Evolutionary conservation across 2,797 vertebrate genomes (phyloP).

Genomic region (Hoplostethus atlanticus): DNA sequence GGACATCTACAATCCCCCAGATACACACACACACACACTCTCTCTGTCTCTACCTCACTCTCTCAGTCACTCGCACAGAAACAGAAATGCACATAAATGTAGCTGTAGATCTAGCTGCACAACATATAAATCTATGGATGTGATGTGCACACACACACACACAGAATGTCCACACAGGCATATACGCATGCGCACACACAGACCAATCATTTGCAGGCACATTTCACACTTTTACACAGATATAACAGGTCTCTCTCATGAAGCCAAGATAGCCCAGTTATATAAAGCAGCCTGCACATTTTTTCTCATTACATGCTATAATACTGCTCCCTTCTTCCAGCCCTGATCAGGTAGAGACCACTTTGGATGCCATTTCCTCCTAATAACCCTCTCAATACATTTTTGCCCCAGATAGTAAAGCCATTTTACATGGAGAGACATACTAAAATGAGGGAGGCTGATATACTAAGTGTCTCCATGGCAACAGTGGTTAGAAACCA

Average conservation of each 20-base stretch:
- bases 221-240: background rate
- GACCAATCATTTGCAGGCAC: background rate
- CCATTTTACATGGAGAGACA: conserved; percentile 29
- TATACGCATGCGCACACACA: background rate
- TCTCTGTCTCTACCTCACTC: background rate
- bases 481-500: conserved; percentile 63
- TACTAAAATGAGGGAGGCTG: conserved; percentile 48
- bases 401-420: conserved; percentile 17
- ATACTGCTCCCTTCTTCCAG: background rate
- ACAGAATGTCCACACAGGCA: background rate
- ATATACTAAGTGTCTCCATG: conserved; percentile 74
- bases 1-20: background rate
- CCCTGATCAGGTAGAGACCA: background rate
- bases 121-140: background rate
- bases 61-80: background rate
- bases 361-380: conserved; percentile 18
- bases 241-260: background rate
- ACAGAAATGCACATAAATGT: no score
- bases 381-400: conserved; percentile 37
- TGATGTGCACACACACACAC: background rate
- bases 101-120: background rate
- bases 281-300: background rate
- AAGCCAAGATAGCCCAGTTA: background rate
- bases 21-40: background rate
- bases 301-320: no score